Evolutionary conservation across 2,797 vertebrate genomes (phyloP).

Genomic region (Xyrichtys novacula): DNA sequence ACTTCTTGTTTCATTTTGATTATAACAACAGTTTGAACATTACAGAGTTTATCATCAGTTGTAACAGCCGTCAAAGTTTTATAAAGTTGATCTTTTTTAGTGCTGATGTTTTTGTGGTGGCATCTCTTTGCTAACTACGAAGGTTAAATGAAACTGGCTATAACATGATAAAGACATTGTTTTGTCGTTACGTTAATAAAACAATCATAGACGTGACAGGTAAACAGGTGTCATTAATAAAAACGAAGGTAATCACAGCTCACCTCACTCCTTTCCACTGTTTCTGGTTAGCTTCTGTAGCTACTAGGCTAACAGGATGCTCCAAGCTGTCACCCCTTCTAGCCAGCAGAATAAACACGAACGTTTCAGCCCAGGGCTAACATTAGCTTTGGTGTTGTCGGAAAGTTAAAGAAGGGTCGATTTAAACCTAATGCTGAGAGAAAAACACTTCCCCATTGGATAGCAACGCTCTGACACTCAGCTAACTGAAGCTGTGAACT

Average conservation of each 20-base stretch:
- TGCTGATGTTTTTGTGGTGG: neutral
- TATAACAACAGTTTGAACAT: neutral
- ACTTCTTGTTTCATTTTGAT: too few species aligned
- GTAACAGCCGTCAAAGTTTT: neutral
- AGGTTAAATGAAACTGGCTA: neutral
- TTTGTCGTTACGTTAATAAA: neutral
- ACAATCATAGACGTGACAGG: fast-evolving
- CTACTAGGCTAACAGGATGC: slow-evolving; percentile 54
- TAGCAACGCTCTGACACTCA: neutral
- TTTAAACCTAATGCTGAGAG: neutral
- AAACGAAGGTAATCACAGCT: slow-evolving; percentile 20
- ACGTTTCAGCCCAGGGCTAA: neutral
- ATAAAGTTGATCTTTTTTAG: neutral
- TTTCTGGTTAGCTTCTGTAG: slow-evolving; percentile 28
- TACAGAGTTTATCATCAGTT: fast-evolving
- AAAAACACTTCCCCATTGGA: neutral
- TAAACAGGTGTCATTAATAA: neutral
- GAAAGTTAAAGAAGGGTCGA: fast-evolving
- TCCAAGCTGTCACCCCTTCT: slow-evolving; percentile 15
- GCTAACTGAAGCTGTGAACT: slow-evolving; percentile 16
- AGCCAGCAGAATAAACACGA: neutral
- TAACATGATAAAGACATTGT: neutral
- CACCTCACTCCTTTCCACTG: slow-evolving; percentile 27
- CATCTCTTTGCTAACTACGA: neutral
- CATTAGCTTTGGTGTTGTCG: neutral